Conservation (phyloP, 2,113 vertebrate species). For the Ageneiosus marmoratus region DNA sequence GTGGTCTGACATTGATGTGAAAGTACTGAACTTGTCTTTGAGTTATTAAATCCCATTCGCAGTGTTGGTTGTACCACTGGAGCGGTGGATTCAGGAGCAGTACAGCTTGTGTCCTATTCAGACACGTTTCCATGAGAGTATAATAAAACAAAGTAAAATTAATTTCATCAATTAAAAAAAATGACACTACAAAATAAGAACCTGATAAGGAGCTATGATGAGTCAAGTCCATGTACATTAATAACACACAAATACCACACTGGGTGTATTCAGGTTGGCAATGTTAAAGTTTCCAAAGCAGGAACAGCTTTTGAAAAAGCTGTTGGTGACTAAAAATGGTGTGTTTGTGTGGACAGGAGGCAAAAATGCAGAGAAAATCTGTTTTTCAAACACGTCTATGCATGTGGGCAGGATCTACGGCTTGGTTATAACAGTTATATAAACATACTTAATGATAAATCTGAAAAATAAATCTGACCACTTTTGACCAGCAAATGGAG, state of each 20-base stretch:
- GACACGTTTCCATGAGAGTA: background rate
- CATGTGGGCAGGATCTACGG: background rate
- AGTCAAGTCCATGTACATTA: background rate
- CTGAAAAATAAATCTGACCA: background rate
- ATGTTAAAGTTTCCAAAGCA: background rate
- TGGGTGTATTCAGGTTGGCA: background rate
- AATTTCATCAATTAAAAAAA: background rate
- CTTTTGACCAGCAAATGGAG: no score
- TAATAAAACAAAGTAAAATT: background rate
- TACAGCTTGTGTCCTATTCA: background rate
- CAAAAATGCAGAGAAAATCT: background rate
- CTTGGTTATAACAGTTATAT: background rate
- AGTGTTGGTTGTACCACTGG: background rate
- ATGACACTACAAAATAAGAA: background rate
- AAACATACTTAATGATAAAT: background rate
- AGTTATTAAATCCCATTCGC: no score
- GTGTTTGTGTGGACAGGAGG: background rate
- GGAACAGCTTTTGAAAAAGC: background rate
- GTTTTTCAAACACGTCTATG: background rate
- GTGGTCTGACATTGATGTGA: background rate
- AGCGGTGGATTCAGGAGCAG: background rate
- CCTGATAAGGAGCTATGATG: background rate
- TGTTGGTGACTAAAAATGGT: background rate
- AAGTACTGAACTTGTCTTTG: no score
- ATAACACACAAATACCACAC: background rate